Evolutionary conservation across 2,888 invertebrate species (phyloP), one percentile per base, ranked within the genome.

Genomic region (Tanypteryx hageni): DNA sequence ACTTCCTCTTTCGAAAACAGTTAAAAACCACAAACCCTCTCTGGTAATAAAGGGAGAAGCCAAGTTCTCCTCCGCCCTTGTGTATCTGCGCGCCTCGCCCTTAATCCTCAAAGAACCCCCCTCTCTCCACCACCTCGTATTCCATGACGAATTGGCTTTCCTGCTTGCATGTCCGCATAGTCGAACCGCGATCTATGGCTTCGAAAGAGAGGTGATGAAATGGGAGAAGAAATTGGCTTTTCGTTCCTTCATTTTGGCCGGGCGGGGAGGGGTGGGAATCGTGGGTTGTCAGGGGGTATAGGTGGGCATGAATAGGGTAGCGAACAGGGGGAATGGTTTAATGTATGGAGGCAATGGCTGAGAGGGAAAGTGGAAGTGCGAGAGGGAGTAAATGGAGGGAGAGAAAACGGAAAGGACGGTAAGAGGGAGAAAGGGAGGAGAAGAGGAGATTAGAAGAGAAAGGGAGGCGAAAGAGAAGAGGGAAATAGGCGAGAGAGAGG

Each of bases 1-100:
- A 85, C 85, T 85, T 85, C 85, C 85, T 22, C 58, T 85, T 58
- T 85, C 85, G 85, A 57, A 57, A 85, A 58, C 85, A 22, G 85
- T 14, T 22, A 58, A 58, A 85, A 85, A 85, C 85, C 85, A 58
- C 85, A 85, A 85, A 56, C 85, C 58, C 85, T 56, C 13, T 57
- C 57, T 22, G 56, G 58, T 85, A 85, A 85, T 58, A 85, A 85
- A 22, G 22, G 57, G 27, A 27, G 85, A 85, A 22, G 85, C 85
- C 85, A 22, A 85, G 27, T 85, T 59, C 58, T 57, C 22, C 22
- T 22, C 85, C 57, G 31, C 16, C 82, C 14, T 27, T 16, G 16
- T 14, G 64, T 14, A 64, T 64, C 44, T 7, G 11, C 13, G n/a
- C 44, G 22, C 76, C 22, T 76, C 76, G 76, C 76, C 76, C 76